These are phyloP conservation scores for Mycetomoellerius zeteki DNA, from an alignment of 1,140 invertebrate species.

Conservation along the genomic window DNA sequence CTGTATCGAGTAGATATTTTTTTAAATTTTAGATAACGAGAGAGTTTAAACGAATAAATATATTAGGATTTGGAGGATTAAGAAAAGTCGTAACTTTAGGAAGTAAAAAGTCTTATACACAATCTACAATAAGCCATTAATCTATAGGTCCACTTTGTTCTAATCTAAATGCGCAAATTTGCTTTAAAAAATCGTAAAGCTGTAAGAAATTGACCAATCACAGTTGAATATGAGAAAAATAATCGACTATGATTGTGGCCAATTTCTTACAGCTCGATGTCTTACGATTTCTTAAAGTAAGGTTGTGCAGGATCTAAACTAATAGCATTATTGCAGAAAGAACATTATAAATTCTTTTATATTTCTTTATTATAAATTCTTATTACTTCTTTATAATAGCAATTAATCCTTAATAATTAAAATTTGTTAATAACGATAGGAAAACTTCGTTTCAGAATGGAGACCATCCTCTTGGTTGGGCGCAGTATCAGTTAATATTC, in stretches of 20 bases:
- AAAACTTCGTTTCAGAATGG: conserved; percentile 88
- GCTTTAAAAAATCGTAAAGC: too few species aligned
- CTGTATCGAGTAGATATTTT: not conserved
- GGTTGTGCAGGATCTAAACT: too few species aligned
- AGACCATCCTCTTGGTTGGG: conserved; percentile 89
- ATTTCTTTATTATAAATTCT: conserved; percentile 10
- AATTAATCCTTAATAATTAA: not conserved
- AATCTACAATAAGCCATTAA: too few species aligned
- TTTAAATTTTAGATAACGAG: too few species aligned
- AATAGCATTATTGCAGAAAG: too few species aligned
- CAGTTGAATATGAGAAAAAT: too few species aligned
- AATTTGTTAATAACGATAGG: not conserved
- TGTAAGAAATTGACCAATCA: too few species aligned
- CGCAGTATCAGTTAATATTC: conserved; percentile 90
- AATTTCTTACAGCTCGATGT: too few species aligned
- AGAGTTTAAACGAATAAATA: not conserved
- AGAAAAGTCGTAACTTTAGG: not conserved
- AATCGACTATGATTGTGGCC: too few species aligned
- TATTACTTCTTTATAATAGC: not conserved
- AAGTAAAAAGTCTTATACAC: not conserved
- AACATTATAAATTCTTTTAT: not conserved
- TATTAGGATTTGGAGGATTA: not conserved
- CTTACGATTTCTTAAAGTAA: too few species aligned
- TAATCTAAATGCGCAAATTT: too few species aligned
- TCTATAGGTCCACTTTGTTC: too few species aligned